phyloP scores from a whole-genome alignment of 1,140 invertebrate species.

The Eufriesea mexicana region DNA sequence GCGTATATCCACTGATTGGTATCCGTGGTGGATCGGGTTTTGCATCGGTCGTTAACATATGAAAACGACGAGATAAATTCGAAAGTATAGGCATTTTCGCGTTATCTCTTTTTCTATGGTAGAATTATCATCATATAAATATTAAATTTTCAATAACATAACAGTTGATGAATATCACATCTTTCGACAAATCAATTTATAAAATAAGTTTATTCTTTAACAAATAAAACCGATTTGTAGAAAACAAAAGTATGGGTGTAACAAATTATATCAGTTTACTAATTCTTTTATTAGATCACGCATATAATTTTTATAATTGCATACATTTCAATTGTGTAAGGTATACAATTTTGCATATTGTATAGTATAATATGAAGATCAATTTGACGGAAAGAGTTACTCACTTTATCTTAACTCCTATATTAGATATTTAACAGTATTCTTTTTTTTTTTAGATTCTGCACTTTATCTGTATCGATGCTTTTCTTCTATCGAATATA shows the following conservation, averaged over 20 bases:
- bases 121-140: not conserved
- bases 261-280: not conserved
- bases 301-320: not conserved
- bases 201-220: not conserved
- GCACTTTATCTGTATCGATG: not conserved
- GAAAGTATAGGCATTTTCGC: conserved; percentile 68
- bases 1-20: conserved; percentile 31
- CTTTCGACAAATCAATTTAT: not conserved
- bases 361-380: not conserved
- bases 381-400: not conserved
- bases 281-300: not conserved
- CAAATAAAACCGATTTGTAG: not conserved
- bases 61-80: conserved; percentile 63
- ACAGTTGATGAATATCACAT: not conserved
- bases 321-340: not conserved
- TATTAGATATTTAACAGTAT: not conserved
- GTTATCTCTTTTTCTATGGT: not conserved
- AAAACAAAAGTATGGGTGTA: not conserved
- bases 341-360: no score
- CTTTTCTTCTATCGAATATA: not conserved
- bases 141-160: not conserved
- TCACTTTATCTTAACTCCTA: not conserved
- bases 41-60: conserved; percentile 67
- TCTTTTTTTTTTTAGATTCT: not conserved
- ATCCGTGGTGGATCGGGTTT: conserved; percentile 65